Conservation (phyloP, 2,888 invertebrate species). For the Ptilodon capucinus region DNA sequence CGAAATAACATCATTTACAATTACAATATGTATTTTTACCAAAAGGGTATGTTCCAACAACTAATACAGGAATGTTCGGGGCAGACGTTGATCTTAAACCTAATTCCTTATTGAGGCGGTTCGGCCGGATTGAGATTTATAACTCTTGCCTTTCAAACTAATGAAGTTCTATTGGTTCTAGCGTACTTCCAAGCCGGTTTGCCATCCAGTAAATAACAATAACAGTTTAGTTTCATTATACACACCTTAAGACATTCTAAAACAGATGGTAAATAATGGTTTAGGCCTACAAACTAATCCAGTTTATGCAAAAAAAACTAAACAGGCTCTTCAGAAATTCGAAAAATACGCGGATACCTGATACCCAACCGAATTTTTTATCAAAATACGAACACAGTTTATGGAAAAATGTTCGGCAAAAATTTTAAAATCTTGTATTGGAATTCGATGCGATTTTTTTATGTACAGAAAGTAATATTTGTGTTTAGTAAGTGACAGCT, state of each 20-base stretch:
- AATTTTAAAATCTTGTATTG: no score
- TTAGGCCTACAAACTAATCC: not conserved
- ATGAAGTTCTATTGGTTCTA: constrained; percentile 57
- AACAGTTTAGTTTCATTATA: constrained; percentile 32
- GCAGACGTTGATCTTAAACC: constrained; percentile 33
- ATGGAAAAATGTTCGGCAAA: no score
- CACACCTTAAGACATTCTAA: constrained; percentile 22
- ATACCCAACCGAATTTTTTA: no score
- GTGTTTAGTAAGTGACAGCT: no score
- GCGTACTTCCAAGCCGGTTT: constrained; percentile 45
- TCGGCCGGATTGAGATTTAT: constrained; percentile 53
- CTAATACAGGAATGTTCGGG: constrained; percentile 21
- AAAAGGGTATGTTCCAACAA: constrained; percentile 16
- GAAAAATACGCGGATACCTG: no score
- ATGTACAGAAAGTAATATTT: no score
- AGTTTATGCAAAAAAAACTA: no score
- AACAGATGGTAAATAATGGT: not conserved
- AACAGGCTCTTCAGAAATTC: no score
- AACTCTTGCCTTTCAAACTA: constrained; percentile 48
- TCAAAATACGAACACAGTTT: no score
- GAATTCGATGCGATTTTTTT: no score
- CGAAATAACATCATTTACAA: not conserved
- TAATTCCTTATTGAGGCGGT: constrained; percentile 52
- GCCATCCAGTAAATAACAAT: constrained; percentile 51
- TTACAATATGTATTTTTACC: not conserved